Evolutionary conservation across 2,797 vertebrate genomes (phyloP).

Genomic region (Tiaroga cobitis): DNA sequence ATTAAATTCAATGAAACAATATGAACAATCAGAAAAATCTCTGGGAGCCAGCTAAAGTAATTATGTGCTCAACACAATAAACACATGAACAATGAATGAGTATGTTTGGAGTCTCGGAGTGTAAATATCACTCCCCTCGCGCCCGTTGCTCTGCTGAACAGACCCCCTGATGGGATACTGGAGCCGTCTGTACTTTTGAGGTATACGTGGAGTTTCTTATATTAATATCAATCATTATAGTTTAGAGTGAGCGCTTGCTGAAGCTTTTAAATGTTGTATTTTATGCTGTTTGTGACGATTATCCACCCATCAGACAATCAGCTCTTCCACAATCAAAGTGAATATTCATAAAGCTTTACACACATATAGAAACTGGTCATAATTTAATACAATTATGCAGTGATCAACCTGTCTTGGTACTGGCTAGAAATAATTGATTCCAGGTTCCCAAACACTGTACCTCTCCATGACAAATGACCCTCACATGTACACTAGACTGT

Average conservation of each 20-base stretch:
- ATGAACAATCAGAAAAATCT: slow-evolving; percentile 44
- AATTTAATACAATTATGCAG: slow-evolving; percentile 23
- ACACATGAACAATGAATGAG: slow-evolving; percentile 75
- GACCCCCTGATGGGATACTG: slow-evolving; percentile 53
- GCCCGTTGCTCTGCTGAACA: slow-evolving; percentile 27
- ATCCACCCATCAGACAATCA: background rate
- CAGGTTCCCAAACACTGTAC: slow-evolving; percentile 26
- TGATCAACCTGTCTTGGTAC: slow-evolving; percentile 8
- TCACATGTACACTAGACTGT: slow-evolving; percentile 27
- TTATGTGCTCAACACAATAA: slow-evolving; percentile 67
- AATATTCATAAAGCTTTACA: background rate
- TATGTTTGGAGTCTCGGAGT: slow-evolving; percentile 67
- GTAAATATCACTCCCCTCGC: slow-evolving; percentile 69
- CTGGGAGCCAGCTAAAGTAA: slow-evolving; percentile 52
- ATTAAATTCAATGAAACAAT: slow-evolving; percentile 55
- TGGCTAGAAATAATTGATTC: slow-evolving; percentile 12
- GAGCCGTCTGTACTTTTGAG: slow-evolving; percentile 46
- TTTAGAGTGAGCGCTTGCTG: background rate
- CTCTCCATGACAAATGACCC: slow-evolving; percentile 27
- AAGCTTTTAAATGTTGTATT: background rate
- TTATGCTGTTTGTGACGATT: background rate
- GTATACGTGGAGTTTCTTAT: slow-evolving; percentile 45
- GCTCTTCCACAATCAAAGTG: slow-evolving; percentile 13
- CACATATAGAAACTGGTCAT: background rate
- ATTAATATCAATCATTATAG: slow-evolving; percentile 37